Conservation (phyloP, 2,888 invertebrate genomes). For the Apamea anceps region DNA sequence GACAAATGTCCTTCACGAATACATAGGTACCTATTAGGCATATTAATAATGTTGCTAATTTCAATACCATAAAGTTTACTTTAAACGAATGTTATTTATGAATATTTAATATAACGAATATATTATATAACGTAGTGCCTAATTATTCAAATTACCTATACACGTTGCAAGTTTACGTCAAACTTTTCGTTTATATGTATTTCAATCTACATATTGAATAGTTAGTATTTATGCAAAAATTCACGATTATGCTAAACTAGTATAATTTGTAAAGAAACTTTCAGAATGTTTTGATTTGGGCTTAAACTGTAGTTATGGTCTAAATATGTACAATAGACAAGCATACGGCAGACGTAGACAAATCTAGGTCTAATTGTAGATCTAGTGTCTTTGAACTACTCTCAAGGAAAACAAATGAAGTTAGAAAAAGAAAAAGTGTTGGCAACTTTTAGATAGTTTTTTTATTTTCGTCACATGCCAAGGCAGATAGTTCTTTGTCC, state of each 20-base stretch:
- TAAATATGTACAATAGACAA: slow-evolving; percentile 9
- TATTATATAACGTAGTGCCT: slow-evolving; percentile 12
- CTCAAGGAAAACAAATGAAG: slow-evolving; percentile 40
- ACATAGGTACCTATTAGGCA: slow-evolving; percentile 59
- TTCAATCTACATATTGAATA: slow-evolving; percentile 17
- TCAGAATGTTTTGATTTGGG: slow-evolving; percentile 32
- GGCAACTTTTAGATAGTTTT: slow-evolving; percentile 20
- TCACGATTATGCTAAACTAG: slow-evolving; percentile 9
- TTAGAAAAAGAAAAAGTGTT: slow-evolving; percentile 21
- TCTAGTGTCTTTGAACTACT: slow-evolving; percentile 62
- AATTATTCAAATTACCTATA: slow-evolving; percentile 20
- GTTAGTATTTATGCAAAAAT: slow-evolving; percentile 22
- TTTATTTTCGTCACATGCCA: slow-evolving; percentile 5
- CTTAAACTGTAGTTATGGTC: slow-evolving; percentile 4
- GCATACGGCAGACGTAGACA: slow-evolving; percentile 10
- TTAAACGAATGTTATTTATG: slow-evolving; percentile 21
- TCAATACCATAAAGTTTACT: slow-evolving; percentile 39
- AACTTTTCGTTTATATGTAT: neutral
- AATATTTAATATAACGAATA: slow-evolving; percentile 5
- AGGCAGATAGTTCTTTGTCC: neutral
- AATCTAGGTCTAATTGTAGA: slow-evolving; percentile 55
- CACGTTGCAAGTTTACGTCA: slow-evolving; percentile 12
- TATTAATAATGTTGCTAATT: slow-evolving; percentile 62
- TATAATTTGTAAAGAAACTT: slow-evolving; percentile 18
- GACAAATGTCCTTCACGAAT: slow-evolving; percentile 72